Conservation (phyloP, 2,113 vertebrate species). For the Neogale vison region DNA sequence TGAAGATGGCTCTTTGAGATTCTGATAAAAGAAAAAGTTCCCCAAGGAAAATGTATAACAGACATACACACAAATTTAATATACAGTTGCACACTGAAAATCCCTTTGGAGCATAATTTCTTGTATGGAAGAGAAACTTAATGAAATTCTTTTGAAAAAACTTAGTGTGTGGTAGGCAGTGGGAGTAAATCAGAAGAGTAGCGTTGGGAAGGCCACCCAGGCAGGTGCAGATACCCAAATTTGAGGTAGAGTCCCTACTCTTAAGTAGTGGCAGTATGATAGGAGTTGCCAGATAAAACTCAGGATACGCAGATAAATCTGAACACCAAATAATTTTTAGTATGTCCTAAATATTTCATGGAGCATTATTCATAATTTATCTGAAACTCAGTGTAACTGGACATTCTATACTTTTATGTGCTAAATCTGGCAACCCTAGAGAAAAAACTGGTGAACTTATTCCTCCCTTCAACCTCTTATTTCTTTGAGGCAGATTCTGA, state of each 20-base stretch:
- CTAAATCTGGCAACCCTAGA: neutral
- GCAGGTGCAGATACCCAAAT: neutral
- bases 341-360: neutral
- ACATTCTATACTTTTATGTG: neutral
- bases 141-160: neutral
- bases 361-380: neutral
- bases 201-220: neutral
- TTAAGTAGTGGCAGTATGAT: neutral
- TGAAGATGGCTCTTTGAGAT: neutral
- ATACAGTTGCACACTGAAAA: neutral
- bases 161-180: neutral
- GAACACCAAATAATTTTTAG: neutral
- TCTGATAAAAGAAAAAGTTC: neutral
- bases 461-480: neutral
- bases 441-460: neutral
- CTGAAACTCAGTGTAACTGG: neutral
- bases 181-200: neutral
- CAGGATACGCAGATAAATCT: neutral
- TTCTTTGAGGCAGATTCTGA: conserved; percentile 30
- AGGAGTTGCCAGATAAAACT: neutral
- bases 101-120: neutral
- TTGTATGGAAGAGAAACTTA: neutral
- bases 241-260: neutral
- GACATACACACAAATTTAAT: neutral
- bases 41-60: neutral